Base-by-base conservation (phyloP, 2,888 invertebrate genomes). In the Macaria notata region DNA sequence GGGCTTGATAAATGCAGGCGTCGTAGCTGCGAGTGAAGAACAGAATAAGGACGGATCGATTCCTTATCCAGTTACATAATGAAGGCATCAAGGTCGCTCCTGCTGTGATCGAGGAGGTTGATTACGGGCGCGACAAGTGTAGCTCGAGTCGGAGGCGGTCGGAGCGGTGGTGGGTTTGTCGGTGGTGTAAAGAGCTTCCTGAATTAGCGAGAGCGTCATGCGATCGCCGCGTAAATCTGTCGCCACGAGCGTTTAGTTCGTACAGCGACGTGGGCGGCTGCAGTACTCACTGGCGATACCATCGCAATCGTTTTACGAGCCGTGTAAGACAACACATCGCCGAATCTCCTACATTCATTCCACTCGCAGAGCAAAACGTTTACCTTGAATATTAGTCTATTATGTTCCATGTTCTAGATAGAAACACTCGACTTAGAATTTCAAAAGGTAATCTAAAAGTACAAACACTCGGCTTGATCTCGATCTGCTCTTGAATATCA, bases 201-300 rank as follows among this genome's bases (percentile, higher is more conserved):
- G 82, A 82, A 80, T 81, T 78, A 78, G 76, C 69, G 74, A 73
- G 66, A 70, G 73, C 78, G 78, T 75, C 82, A 84, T 83, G 83
- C 81, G 73, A 88, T 83, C 76, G 68, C 61, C 70, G 63, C 80
- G 85, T 88, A 86, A 87, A 88, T 86, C 81, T 81, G 79, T 83
- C 83, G 75, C 71, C 76, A 69, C 71, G 68, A 66, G 60, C 68
- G 65, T 66, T 66, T 63, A 62, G 62, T 66, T 68, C 70, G 67
- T 68, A 61, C 65, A 58, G 59, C 69, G 59, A 69, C 62, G 78
- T 73, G 70, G 76, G 75, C 69, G 77, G 72, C 61, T 75, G 73
- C 72, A 72, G 63, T 68, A 64, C 63, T 63, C 53, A 65, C 56
- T 66, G 62, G 59, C 63, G 65, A 71, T 74, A 67, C 64, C 58